Evolutionary conservation across 2,797 vertebrate species (phyloP), one percentile per base, ranked within the genome.

Genomic region (Staurois parvus): DNA sequence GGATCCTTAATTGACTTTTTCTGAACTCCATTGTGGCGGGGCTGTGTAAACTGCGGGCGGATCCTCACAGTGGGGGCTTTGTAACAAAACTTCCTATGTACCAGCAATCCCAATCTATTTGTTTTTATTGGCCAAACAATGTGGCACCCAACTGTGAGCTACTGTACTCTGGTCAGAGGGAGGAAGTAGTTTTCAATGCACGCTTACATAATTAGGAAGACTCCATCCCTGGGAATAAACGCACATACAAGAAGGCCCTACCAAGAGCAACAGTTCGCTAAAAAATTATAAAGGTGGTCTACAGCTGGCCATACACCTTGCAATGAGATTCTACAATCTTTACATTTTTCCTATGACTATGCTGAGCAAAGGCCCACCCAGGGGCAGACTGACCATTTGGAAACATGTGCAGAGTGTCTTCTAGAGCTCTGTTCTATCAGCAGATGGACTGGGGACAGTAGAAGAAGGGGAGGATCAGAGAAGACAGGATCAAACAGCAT

Each of bases 91-190:
- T 93, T 91, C 88, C 90, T 90, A 74, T 92, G 87, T 88, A 87
- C 79, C 75, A 88, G 81, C 75, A 30, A 81, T 87, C 81, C 85
- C 83, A 72, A 48, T 56, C 83, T 88, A 64, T 90, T 93, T 92
- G 84, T 94, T 94, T 92, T 91, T 79, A 26, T 90, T 93, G 90
- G 91, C 88, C 59, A 2, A 12, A 72, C 30, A 88, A 45, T 68
- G 68, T 89, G 68, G 88, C 59, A 87, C 68, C 66, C 83, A 77
- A 70, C 89, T 86, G 82, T 30, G 83, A 89, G 45, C 45, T 56
- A 19, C 48, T 52, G 48, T 4, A 10, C 10, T 56, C 13, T n/a
- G 4, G 2, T 24, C 3, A 83, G 68, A 48, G 15, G 10, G 84
- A 89, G 90, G 91, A 93, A 94, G 84, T 85, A 9, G 2, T 70